Evolutionary conservation across 2,113 vertebrate genomes (phyloP).

Genomic region (Furnarius figulus): DNA sequence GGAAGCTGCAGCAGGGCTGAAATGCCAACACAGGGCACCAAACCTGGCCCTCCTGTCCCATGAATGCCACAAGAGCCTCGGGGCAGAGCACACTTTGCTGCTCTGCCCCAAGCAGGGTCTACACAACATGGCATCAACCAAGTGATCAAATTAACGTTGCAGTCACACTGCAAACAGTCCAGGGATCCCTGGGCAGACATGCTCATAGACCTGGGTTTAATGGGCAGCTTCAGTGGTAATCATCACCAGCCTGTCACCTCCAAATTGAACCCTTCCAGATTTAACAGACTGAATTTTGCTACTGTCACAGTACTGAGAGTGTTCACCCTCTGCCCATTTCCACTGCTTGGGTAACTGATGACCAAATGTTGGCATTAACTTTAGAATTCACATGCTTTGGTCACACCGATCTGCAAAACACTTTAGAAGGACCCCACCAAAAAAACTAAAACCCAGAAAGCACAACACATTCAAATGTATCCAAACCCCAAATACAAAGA

Average conservation of each 20-base stretch:
- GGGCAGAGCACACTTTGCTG: too few relatives aligned
- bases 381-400: background rate
- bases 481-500: background rate
- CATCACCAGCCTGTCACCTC: background rate
- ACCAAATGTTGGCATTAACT: background rate
- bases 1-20: too few relatives aligned
- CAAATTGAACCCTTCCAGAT: background rate
- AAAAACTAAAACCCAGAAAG: background rate
- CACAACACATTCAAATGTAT: background rate
- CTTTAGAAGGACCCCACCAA: background rate
- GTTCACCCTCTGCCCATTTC: background rate
- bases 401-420: background rate
- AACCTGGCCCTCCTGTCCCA: too few relatives aligned
- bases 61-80: too few relatives aligned
- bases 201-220: background rate
- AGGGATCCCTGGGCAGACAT: background rate
- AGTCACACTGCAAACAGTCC: too few relatives aligned
- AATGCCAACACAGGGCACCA: too few relatives aligned
- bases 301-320: background rate
- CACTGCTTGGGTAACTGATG: background rate
- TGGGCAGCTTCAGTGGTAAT: background rate
- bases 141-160: too few relatives aligned
- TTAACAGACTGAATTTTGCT: background rate
- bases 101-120: too few relatives aligned
- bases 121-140: too few relatives aligned